phyloP scores from a whole-genome alignment of 2,888 invertebrate genomes.

The Eueremaeus valkanovi region DNA sequence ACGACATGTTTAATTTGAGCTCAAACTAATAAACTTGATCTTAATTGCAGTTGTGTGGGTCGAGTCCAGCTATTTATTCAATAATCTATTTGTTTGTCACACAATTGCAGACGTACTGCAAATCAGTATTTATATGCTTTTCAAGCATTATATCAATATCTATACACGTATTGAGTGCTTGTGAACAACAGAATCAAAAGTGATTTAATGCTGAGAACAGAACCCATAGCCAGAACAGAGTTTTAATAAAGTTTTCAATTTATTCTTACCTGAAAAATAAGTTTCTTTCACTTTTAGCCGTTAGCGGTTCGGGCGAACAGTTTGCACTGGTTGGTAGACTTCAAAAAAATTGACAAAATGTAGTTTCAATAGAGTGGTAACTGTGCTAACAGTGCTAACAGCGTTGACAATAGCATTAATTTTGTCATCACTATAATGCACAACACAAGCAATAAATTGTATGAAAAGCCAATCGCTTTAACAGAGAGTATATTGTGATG shows the following conservation, averaged over 20 bases:
- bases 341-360: slow-evolving; percentile 12
- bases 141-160: not conserved
- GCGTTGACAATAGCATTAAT: slow-evolving; percentile 26
- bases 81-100: slow-evolving; percentile 28
- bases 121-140: slow-evolving; percentile 20
- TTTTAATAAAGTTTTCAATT: not conserved
- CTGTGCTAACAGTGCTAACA: too few species aligned
- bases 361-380: not conserved
- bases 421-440: slow-evolving; percentile 18
- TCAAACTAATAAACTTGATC: slow-evolving; percentile 15
- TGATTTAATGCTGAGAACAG: not conserved
- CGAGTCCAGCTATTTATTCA: slow-evolving; percentile 19
- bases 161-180: too few species aligned
- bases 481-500: not conserved
- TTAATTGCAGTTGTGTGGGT: slow-evolving; percentile 13
- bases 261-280: slow-evolving; percentile 18
- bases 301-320: not conserved
- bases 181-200: too few species aligned
- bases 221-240: not conserved
- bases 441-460: slow-evolving; percentile 18
- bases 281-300: not conserved
- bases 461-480: not conserved
- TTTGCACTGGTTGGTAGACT: not conserved
- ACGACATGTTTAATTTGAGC: slow-evolving; percentile 26
- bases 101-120: not conserved